phyloP scores from a whole-genome alignment of 2,113 vertebrate genomes.

The Etia nguti region DNA sequence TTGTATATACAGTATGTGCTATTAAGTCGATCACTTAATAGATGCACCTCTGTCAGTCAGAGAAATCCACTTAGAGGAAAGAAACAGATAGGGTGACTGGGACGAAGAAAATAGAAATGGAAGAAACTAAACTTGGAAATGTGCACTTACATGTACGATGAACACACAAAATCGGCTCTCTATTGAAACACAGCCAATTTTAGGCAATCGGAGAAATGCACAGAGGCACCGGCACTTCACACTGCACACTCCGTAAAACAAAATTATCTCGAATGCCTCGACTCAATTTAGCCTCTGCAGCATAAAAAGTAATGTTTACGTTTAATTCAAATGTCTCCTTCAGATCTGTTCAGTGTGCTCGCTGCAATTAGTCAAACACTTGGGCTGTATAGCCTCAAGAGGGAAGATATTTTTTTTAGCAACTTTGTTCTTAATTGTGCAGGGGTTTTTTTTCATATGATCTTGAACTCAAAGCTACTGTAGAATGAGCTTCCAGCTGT shows the following conservation, averaged over 20 bases:
- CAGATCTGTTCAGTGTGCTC: not conserved
- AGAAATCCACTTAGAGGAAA: not conserved
- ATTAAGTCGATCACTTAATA: not conserved
- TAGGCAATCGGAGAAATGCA: not conserved
- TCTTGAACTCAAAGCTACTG: not conserved
- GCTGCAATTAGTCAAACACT: constrained; percentile 4
- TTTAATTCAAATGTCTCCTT: constrained; percentile 9
- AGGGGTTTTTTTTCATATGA: not conserved
- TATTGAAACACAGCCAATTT: not conserved
- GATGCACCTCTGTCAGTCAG: not conserved
- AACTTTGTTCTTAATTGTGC: not conserved
- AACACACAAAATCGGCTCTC: not conserved
- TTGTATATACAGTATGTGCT: not conserved
- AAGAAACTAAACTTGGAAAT: not conserved
- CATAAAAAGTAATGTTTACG: not conserved
- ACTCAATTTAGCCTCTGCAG: not conserved
- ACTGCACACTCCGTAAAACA: not conserved
- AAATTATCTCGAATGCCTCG: not conserved
- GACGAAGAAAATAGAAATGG: not conserved
- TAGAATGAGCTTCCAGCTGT: not conserved
- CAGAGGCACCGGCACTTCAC: not conserved
- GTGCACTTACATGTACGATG: not conserved
- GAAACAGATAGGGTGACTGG: not conserved
- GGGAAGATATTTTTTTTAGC: not conserved
- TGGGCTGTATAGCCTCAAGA: not conserved